phyloP scores from a whole-genome alignment of 2,797 vertebrate genomes.

The Cyprinella venusta region DNA sequence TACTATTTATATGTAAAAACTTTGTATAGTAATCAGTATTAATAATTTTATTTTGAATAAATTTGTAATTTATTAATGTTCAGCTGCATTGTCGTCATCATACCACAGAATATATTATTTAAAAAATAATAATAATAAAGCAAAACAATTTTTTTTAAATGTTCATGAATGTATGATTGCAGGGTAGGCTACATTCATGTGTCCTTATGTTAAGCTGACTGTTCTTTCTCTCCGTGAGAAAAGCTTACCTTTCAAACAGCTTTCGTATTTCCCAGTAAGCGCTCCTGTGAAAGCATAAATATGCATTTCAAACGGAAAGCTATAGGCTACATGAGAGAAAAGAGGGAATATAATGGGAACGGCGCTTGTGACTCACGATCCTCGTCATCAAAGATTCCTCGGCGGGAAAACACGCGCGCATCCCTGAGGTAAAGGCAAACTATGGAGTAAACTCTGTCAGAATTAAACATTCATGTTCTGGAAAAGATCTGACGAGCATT shows the following conservation, averaged over 20 bases:
- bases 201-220: neutral
- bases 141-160: neutral
- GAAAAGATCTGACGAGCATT: slow-evolving; percentile 25
- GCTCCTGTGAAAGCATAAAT: slow-evolving; percentile 39
- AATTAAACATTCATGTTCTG: slow-evolving; percentile 49
- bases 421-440: slow-evolving; percentile 31
- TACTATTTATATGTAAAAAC: too few species aligned
- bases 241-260: slow-evolving; percentile 19
- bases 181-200: neutral
- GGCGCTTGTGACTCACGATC: slow-evolving; percentile 51
- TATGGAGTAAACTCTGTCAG: slow-evolving; percentile 56
- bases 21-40: too few species aligned
- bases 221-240: neutral
- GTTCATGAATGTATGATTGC: neutral
- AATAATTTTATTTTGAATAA: neutral
- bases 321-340: slow-evolving; percentile 38
- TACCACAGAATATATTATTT: neutral
- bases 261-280: slow-evolving; percentile 1
- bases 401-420: neutral
- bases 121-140: neutral
- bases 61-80: neutral
- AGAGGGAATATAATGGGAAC: slow-evolving; percentile 27
- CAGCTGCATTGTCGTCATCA: neutral
- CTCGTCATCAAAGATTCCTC: slow-evolving; percentile 56
- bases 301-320: slow-evolving; percentile 43